Evolutionary conservation across 2,888 invertebrate genomes (phyloP), one percentile per base, ranked within the genome.

Genomic region (Pocota personata): DNA sequence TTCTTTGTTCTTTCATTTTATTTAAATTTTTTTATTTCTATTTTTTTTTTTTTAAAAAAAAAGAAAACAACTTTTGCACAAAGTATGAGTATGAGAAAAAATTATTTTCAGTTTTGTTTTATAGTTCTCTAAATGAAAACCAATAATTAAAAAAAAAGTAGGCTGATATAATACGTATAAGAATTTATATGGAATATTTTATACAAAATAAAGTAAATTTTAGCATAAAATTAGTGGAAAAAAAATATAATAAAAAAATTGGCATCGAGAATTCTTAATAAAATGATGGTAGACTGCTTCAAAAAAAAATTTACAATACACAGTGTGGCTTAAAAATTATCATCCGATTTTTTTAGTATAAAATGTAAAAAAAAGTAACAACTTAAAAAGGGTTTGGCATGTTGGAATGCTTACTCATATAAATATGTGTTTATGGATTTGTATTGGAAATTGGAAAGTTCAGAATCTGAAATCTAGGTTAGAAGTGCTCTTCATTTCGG

Each of bases 131-230:
- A 52, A 80, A 72, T 24, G 40, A 64, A 76, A 32, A 57, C 5
- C 19, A 52, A 66, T 48, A 66, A 72, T 19, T 57, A 62, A 60
- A 52, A 52, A 72, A 80, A 40, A 40, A 40, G 57, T 84, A 84
- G 84, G 84, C 80, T 84, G 84, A 84, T 46, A 71, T 75, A 69
- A 69, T 80, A 80, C 75, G 69, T 80, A 80, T 84, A 84, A 84
- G 84, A 69, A 84, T 71, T 84, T 71, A 76, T 71, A 84, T 80
- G 64, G 60, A 80, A 67, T 75, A 75, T 84, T 84, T 84, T 84
- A 80, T 84, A 84, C 84, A 64, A 80, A 83, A 67, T 52, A 72
- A 71, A 69, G 50, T 66, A 64, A 75, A 40, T 32, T 50, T 79
- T 75, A 84, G 73, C 48, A 64, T 75, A 57, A 64, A 80, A 16